Evolutionary conservation across 2,888 invertebrate genomes (phyloP).

Genomic region (Apeira syringaria): DNA sequence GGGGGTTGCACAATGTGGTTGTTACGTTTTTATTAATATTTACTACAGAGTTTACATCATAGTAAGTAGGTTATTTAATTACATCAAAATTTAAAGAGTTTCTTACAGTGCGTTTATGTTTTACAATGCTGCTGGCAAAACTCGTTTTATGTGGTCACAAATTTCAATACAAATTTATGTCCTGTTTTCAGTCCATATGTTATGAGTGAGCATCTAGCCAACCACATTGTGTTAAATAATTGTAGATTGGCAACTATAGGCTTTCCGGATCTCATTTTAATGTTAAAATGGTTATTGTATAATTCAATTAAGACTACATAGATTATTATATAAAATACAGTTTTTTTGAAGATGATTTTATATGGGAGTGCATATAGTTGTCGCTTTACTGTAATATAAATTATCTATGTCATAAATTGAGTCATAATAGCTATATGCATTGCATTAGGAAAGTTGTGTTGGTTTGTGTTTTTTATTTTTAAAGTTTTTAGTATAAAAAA

Average conservation of each 20-base stretch:
- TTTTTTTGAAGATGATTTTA: conserved; percentile 29
- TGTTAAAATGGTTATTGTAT: conserved; percentile 23
- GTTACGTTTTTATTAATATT: conserved; percentile 43
- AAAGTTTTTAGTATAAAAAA: conserved; percentile 54
- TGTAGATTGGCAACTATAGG: conserved; percentile 46
- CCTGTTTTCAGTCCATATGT: conserved; percentile 21
- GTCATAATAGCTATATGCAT: conserved; percentile 58
- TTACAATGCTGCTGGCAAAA: conserved; percentile 8
- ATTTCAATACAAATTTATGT: conserved; percentile 22
- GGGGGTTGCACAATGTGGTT: conserved; percentile 60
- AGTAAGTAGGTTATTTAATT: conserved; percentile 29
- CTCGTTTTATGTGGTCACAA: conserved; percentile 6
- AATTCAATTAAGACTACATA: conserved; percentile 30
- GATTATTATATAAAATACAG: conserved; percentile 22
- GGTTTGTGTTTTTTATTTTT: conserved; percentile 76
- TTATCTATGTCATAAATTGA: conserved; percentile 55
- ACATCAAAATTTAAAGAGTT: conserved; percentile 31
- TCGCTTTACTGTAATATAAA: conserved; percentile 32
- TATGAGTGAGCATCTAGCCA: conserved; percentile 25
- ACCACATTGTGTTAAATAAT: conserved; percentile 32
- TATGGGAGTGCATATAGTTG: conserved; percentile 33
- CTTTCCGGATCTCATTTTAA: conserved; percentile 37
- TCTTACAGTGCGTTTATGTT: conserved; percentile 7
- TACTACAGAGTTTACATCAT: conserved; percentile 31
- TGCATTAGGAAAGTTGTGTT: conserved; percentile 64